Evolutionary conservation across 1,140 invertebrate species (phyloP).

Genomic region (Bombus waltoni): DNA sequence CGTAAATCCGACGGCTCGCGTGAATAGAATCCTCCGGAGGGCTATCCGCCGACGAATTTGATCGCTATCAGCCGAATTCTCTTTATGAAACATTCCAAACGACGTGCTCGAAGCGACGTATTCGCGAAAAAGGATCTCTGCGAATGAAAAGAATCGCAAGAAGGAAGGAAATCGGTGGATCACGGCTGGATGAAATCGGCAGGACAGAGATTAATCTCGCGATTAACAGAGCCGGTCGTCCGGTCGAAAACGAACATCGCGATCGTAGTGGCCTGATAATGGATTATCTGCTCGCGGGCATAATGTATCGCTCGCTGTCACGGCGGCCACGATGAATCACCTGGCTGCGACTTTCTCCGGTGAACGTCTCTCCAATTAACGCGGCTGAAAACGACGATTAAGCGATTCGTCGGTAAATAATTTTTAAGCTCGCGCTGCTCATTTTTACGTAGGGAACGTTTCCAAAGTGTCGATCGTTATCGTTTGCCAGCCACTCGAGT

Average conservation of each 20-base stretch:
- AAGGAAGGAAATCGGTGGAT: too few relatives aligned
- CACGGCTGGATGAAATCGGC: constrained; percentile 3
- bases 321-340: constrained; percentile 4
- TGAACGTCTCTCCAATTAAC: not conserved
- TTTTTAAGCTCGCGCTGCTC: not conserved
- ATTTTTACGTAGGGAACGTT: not conserved
- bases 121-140: not conserved
- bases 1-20: not conserved
- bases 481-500: not conserved
- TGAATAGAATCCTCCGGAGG: not conserved
- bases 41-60: not conserved
- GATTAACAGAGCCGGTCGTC: not conserved
- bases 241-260: constrained; percentile 17
- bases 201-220: constrained; percentile 9
- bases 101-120: not conserved
- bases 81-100: not conserved
- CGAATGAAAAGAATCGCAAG: not conserved
- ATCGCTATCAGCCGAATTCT: not conserved
- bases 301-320: constrained; percentile 17
- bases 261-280: constrained; percentile 14
- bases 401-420: not conserved
- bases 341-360: not conserved
- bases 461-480: not conserved
- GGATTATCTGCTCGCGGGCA: constrained; percentile 11
- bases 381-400: not conserved